Base-by-base conservation (phyloP, 2,888 invertebrate genomes). In the Patella ulyssiponensis region DNA sequence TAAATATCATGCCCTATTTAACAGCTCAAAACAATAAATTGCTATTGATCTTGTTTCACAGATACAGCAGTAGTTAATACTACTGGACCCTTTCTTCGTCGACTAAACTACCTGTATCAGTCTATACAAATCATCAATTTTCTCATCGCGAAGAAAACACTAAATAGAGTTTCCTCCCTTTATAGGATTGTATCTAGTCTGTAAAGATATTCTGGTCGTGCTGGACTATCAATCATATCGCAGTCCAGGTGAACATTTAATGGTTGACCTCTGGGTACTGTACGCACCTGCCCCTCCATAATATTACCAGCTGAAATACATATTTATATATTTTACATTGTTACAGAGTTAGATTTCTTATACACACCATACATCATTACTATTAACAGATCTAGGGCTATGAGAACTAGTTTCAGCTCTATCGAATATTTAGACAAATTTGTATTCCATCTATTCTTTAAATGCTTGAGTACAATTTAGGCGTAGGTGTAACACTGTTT, bases 151-250 rank as follows among this genome's bases (percentile, higher is more conserved):
- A 44, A 44, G 7, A 9, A 44, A 44, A 44, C 44, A 44, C 44
- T 0, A 9, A 33, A 9, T 9, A 1, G 44, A 44, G 44, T 44
- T 44, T 44, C 7, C 23, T 64, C 9, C 64, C 23, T 64, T 11
- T 64, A 64, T 0, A 64, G 64, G 11, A 64, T 64, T 12, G 20
- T 64, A 64, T 64, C 64, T 23, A 73, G 77, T 3, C 81, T 80
- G 74, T 88, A 89, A 51, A 89, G 76, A 73, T 84, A 89, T 73
- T 88, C 86, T 33, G 89, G 87, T 73, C 88, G 79, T 5, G 88
- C 88, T 7, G 89, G 88, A 73, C 89, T 89, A 58, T 88, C 87
- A 11, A 87, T 75, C 87, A 87, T 88, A 77, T 89, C 86, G 81
- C 89, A 89, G 76, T 86, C 84, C 44, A 83, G 81, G 69, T 86